A percentile compares a stretch with the other conserved stretches of the same genome.
These are phyloP conservation scores for Iguana delicatissima DNA, from an alignment of 2,797 vertebrate species.

Conservation along the genomic window DNA sequence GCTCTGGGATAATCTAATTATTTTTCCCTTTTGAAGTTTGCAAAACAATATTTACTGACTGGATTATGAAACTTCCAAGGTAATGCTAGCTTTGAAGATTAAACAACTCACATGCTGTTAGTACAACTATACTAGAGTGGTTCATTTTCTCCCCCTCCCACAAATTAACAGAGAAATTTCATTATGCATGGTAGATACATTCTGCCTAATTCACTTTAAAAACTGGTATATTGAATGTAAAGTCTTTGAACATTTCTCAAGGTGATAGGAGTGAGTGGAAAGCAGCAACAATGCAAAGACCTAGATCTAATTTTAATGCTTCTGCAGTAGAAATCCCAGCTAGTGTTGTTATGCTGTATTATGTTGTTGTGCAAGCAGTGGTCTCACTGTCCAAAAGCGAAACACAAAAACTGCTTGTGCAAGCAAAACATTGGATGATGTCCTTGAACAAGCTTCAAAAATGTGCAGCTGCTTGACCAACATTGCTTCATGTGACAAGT, in stretches of 20 bases:
- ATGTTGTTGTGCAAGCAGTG: no score
- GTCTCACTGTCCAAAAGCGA: no score
- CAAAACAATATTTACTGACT: slow-evolving; percentile 67
- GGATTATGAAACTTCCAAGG: slow-evolving; percentile 65
- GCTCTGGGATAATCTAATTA: slow-evolving; percentile 71
- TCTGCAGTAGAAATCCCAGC: no score
- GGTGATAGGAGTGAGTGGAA: neutral
- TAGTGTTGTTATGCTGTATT: no score
- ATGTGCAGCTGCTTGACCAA: no score
- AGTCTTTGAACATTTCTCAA: slow-evolving; percentile 36
- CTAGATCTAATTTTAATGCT: no score
- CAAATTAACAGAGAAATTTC: slow-evolving; percentile 53
- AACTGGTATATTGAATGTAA: neutral
- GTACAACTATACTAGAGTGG: slow-evolving; percentile 44
- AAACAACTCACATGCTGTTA: slow-evolving; percentile 63
- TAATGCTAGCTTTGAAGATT: slow-evolving; percentile 75
- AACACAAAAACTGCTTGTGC: no score
- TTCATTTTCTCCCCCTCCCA: slow-evolving; percentile 12
- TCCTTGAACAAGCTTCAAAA: no score
- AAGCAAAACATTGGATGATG: no score
- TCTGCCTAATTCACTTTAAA: neutral
- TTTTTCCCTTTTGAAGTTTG: slow-evolving; percentile 72
- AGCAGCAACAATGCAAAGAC: neutral
- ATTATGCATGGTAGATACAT: slow-evolving; percentile 40
- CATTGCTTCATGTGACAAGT: no score